phyloP scores from a whole-genome alignment of 2,113 vertebrate genomes.

The Cairina moschata region DNA sequence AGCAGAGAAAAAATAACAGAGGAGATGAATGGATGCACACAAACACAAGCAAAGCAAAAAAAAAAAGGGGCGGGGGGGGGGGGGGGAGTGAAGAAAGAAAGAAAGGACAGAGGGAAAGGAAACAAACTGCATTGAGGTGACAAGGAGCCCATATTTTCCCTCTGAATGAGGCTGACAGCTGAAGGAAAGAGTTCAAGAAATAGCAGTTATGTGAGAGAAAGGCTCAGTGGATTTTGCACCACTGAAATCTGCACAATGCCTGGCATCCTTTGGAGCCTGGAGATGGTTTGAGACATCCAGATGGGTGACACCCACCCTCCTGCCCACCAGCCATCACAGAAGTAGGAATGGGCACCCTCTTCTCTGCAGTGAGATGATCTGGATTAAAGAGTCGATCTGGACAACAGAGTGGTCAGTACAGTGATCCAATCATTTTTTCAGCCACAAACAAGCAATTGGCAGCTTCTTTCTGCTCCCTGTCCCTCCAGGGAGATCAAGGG shows the following conservation, averaged over 20 bases:
- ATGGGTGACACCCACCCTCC: not conserved
- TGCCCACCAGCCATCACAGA: accelerated
- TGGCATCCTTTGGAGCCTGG: not conserved
- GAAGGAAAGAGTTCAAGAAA: not conserved
- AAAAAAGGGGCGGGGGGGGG: not conserved
- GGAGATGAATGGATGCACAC: not conserved
- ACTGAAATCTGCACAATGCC: not conserved
- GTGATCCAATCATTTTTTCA: not conserved
- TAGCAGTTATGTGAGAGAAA: not conserved
- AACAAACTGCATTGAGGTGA: not conserved
- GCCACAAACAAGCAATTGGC: not conserved
- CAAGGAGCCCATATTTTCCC: not conserved
- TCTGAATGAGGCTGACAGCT: not conserved
- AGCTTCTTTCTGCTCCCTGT: not conserved
- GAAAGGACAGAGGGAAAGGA: not conserved
- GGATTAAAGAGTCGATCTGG: not conserved
- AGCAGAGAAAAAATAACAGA: not conserved
- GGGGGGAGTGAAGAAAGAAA: not conserved
- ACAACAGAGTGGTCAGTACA: not conserved
- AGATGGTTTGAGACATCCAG: not conserved
- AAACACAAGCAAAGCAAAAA: not conserved
- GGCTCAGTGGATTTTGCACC: not conserved
- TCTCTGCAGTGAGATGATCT: not conserved
- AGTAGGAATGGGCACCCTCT: not conserved
- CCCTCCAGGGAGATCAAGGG: not conserved